phyloP scores from a whole-genome alignment of 2,797 vertebrate genomes.

The Kryptolebias ocellatus region DNA sequence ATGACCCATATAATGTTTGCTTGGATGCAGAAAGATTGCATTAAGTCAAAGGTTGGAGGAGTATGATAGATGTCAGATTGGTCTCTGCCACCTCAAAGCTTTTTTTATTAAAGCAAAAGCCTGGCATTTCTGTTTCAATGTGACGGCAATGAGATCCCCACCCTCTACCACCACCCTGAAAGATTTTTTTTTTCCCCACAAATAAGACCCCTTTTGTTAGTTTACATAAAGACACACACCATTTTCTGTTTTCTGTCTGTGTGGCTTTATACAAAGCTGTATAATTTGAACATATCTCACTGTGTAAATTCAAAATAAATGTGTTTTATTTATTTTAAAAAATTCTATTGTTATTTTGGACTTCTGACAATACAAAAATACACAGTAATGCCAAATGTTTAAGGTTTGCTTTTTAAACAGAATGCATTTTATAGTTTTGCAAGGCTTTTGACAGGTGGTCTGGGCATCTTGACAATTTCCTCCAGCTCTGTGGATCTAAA shows the following conservation, averaged over 20 bases:
- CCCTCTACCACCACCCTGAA: neutral
- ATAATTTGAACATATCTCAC: too few relatives aligned
- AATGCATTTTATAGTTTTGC: neutral
- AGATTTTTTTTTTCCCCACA: conserved; percentile 13
- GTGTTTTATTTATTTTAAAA: too few relatives aligned
- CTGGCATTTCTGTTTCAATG: conserved; percentile 51
- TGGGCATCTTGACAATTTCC: neutral
- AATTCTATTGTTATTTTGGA: too few relatives aligned
- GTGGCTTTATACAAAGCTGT: neutral
- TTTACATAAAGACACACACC: conserved; percentile 37
- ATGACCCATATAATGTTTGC: conserved; percentile 59
- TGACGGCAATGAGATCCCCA: conserved; percentile 1
- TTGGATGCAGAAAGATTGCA: conserved; percentile 41
- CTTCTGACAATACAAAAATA: neutral
- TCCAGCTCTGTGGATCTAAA: neutral
- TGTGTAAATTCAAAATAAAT: too few relatives aligned
- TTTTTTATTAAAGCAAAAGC: conserved; percentile 40
- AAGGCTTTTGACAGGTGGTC: neutral
- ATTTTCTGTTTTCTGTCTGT: conserved; percentile 36
- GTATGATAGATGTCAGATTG: conserved; percentile 27
- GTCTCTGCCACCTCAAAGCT: conserved; percentile 42
- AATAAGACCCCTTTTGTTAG: conserved; percentile 41
- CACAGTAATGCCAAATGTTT: too few relatives aligned
- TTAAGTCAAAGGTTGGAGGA: conserved; percentile 49
- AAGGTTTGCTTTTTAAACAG: neutral